phyloP scores from a whole-genome alignment of 1,140 invertebrate genomes.

The Holotrichia oblita region DNA sequence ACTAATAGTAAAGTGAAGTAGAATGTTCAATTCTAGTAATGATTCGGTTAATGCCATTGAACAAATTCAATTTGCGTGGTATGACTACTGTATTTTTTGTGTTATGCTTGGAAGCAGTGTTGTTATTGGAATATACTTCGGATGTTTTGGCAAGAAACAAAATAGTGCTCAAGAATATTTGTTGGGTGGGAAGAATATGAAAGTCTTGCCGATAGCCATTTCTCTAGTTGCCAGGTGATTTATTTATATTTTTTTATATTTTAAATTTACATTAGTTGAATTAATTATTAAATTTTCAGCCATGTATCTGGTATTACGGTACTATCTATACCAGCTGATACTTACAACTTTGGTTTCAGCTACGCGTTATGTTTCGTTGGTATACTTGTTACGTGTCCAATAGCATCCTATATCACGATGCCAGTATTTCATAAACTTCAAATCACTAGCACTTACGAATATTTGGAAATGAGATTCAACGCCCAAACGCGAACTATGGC shows the following conservation, averaged over 20 bases:
- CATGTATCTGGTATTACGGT: constrained; percentile 85
- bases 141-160: constrained; percentile 76
- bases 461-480: constrained; percentile 65
- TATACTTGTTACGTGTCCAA: constrained; percentile 68
- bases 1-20: too few species aligned
- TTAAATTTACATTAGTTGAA: too few species aligned
- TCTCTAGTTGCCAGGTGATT: constrained; percentile 47
- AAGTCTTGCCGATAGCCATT: constrained; percentile 45
- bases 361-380: constrained; percentile 71
- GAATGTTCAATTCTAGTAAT: background rate
- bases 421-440: constrained; percentile 80
- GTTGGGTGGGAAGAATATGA: constrained; percentile 68
- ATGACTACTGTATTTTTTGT: constrained; percentile 73
- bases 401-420: constrained; percentile 67
- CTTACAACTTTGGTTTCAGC: constrained; percentile 77
- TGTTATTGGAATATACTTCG: constrained; percentile 80
- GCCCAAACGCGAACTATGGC: constrained; percentile 66
- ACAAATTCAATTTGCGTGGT: constrained; percentile 51
- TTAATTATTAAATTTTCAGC: constrained; percentile 62
- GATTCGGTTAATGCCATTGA: background rate
- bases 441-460: constrained; percentile 79
- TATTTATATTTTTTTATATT: too few species aligned
- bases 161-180: constrained; percentile 78
- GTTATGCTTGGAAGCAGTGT: constrained; percentile 72
- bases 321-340: constrained; percentile 80